A percentile compares a stretch with the other conserved stretches of the same genome.
Evolutionary conservation across 2,113 vertebrate species (phyloP).

Genomic region (Symphodus melops): DNA sequence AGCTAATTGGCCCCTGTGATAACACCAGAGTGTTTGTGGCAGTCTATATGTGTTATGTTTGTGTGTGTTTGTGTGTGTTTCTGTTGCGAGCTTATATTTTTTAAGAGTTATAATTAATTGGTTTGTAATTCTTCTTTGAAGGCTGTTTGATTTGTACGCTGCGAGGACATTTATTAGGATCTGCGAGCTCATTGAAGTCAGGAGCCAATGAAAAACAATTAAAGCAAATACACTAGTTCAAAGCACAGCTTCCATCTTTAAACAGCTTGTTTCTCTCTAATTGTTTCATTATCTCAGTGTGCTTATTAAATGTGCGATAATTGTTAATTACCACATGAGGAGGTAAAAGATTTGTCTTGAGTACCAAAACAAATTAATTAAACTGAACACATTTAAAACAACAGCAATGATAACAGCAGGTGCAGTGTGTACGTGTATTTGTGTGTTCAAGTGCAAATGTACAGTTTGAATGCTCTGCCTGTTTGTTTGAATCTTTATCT

Average conservation of each 20-base stretch:
- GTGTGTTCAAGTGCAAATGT: conserved; percentile 27
- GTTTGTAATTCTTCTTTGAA: conserved; percentile 73
- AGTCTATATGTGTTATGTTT: conserved; percentile 22
- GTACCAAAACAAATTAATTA: conserved; percentile 84
- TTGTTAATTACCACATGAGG: conserved; percentile 80
- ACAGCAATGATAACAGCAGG: conserved; percentile 75
- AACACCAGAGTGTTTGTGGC: conserved; percentile 60
- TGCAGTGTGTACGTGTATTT: conserved; percentile 48
- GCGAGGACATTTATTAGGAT: conserved; percentile 67
- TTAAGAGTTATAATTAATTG: conserved; percentile 67
- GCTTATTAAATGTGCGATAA: conserved; percentile 82
- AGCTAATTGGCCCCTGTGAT: conserved; percentile 81
- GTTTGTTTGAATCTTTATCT: conserved; percentile 68
- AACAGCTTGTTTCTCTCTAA: conserved; percentile 78
- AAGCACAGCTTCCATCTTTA: conserved; percentile 73
- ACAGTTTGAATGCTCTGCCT: conserved; percentile 27
- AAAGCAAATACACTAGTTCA: conserved; percentile 69
- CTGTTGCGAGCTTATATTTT: conserved; percentile 50
- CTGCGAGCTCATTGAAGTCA: conserved; percentile 60
- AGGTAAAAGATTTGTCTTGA: conserved; percentile 81
- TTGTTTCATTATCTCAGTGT: conserved; percentile 82
- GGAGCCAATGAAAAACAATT: conserved; percentile 69
- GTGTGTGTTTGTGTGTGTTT: conserved; percentile 48
- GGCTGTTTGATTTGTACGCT: conserved; percentile 69
- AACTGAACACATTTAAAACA: conserved; percentile 74